Conservation (phyloP, 64 coral and sea anemone genomes). For the Astreopora myriophthalma region DNA sequence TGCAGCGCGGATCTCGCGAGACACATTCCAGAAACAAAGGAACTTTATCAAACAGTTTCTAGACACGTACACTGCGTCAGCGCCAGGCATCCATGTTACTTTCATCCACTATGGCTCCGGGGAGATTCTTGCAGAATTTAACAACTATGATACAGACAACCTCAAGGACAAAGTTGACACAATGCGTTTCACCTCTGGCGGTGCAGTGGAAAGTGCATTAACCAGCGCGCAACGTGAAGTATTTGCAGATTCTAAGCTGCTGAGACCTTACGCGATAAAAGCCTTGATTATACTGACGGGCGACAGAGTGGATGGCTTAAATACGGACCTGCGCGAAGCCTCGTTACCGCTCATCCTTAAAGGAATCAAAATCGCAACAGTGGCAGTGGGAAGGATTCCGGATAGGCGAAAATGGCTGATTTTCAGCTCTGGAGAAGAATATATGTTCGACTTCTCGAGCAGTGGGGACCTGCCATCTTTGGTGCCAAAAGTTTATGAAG, state of each 20-base stretch:
- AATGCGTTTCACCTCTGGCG: not conserved
- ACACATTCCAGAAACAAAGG: constrained; percentile 78
- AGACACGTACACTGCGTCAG: constrained; percentile 74
- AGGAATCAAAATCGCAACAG: constrained; percentile 70
- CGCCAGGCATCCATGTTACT: constrained; percentile 61
- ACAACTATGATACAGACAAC: constrained; percentile 67
- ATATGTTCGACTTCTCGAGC: constrained; percentile 64
- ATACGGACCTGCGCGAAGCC: not conserved
- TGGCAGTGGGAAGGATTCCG: constrained; percentile 52
- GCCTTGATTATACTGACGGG: constrained; percentile 79
- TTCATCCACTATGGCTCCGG: constrained; percentile 70
- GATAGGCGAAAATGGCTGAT: constrained; percentile 12
- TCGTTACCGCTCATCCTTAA: constrained; percentile 42
- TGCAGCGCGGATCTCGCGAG: constrained; percentile 52
- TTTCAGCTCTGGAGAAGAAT: constrained; percentile 81
- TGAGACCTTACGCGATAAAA: constrained; percentile 76
- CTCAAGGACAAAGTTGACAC: constrained; percentile 70
- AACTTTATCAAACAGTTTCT: constrained; percentile 87
- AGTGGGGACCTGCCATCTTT: constrained; percentile 63
- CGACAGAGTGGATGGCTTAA: constrained; percentile 23
- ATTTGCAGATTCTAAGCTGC: constrained; percentile 40
- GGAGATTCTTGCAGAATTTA: constrained; percentile 50
- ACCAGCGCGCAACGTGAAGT: constrained; percentile 16
- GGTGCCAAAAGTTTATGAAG: constrained; percentile 73
- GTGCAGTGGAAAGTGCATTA: constrained; percentile 64